Evolutionary conservation across 1,140 invertebrate genomes (phyloP), one percentile per base, ranked within the genome.

Genomic region (Meloidogyne exigua): DNA sequence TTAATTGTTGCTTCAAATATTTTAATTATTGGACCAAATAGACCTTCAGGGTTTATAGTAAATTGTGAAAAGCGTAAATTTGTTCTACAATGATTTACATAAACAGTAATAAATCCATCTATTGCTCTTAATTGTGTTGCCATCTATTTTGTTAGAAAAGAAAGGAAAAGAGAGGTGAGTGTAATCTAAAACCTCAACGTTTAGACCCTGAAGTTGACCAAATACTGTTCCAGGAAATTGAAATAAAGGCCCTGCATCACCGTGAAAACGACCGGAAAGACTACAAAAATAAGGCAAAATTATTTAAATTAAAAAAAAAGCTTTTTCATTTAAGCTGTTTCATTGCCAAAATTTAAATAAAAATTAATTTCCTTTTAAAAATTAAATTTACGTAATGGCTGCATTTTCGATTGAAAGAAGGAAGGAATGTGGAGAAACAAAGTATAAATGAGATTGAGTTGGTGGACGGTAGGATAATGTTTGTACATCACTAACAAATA

Each of bases 1-100:
- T 86, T 86, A 44, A 86, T 86, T 74, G 80, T 79, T 39, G 80
- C 83, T 77, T 86, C 84, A 70, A 86, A 85, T 21, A 81, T 81
- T 76, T 86, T 86, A 1, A 86, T 76, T 63, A 86, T 67, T 18
- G 86, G 73, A n/a, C 81, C 76, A n/a, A 86, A 74, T 25, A 82
- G 79, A 21, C 85, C 85, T 69, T 87, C 79, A n/a, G 85, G 82
- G 32, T 83, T 73, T 25, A 86, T 57, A n/a, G 44, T 81, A 68
- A 86, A 87, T n/a, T 87, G 84, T 67, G 79, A 82, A 39, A 81
- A 76, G 7, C 49, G 64, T 63, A 86, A 79, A 13, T 80, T 36
- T 26, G 86, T 87, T 2, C 82, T 77, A 66, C 85, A 86, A 65
- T 86, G 87, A 13, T 71, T 65, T 7, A 86, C 85, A 25, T 78